Percentiles rank a stretch among this genome's conserved stretches.
Conservation (phyloP, 2,888 invertebrate genomes). For the Cephus pygmeus region DNA sequence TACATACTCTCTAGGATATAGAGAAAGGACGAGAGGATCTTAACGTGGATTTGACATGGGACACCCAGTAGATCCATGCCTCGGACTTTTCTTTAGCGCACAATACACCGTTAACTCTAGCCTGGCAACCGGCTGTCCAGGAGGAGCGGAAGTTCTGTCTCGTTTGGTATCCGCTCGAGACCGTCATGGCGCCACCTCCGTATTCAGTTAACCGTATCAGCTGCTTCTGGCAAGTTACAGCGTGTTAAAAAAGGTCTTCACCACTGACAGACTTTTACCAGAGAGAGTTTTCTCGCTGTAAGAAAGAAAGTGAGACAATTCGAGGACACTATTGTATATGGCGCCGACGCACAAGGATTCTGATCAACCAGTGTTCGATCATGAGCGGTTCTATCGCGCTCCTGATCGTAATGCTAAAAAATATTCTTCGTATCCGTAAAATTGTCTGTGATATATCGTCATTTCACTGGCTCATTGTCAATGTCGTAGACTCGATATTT, state of each 20-base stretch:
- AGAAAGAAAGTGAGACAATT: not conserved
- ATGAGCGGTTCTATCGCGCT: not conserved
- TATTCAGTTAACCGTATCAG: not conserved
- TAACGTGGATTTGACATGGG: conserved; percentile 24
- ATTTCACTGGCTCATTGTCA: not conserved
- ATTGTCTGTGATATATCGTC: conserved; percentile 49
- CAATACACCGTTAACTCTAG: conserved; percentile 54
- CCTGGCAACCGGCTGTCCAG: conserved; percentile 49
- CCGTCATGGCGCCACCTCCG: not conserved
- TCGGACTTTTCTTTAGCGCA: conserved; percentile 22
- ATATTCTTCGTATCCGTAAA: conserved; percentile 28
- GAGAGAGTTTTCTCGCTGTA: not conserved
- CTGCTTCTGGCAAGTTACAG: not conserved
- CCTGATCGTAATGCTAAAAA: conserved; percentile 7
- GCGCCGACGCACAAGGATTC: not conserved
- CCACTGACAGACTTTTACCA: not conserved
- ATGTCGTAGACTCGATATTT: not conserved
- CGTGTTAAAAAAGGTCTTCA: not conserved
- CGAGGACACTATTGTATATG: not conserved
- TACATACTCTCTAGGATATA: not conserved
- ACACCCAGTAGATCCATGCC: conserved; percentile 21
- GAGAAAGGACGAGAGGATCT: conserved; percentile 11
- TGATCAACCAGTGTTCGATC: not conserved
- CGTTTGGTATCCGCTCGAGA: not conserved
- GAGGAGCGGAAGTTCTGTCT: conserved; percentile 7